These are phyloP conservation scores for Calcarius lapponicus DNA, from an alignment of 2,797 vertebrate species.

Conservation along the genomic window DNA sequence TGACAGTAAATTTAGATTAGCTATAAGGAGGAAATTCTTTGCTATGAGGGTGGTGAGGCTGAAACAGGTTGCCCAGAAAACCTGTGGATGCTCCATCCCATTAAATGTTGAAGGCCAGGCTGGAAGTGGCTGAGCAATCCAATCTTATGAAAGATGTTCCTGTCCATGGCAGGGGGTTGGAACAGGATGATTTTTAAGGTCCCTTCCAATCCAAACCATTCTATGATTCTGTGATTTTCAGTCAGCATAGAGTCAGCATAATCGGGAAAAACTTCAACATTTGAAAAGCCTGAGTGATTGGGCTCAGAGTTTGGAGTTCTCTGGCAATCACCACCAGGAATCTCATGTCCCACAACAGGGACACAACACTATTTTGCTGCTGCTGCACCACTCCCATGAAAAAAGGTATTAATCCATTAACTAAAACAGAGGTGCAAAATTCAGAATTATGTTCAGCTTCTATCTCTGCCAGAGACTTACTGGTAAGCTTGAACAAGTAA, in stretches of 20 bases:
- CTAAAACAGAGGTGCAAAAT: not conserved
- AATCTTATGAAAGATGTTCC: not conserved
- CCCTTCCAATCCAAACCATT: not conserved
- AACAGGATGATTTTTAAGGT: not conserved
- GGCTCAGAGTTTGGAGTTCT: not conserved
- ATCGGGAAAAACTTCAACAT: not conserved
- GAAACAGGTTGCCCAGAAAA: not conserved
- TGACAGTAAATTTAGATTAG: not conserved
- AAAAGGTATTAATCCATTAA: not conserved
- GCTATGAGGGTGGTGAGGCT: not conserved
- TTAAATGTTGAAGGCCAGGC: not conserved
- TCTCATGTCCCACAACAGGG: not conserved
- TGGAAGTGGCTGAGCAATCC: not conserved
- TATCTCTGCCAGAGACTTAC: not conserved
- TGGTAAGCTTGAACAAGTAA: not conserved
- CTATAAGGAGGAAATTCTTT: not conserved
- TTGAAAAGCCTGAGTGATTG: not conserved
- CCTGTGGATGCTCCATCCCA: not conserved
- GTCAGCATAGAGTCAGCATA: not conserved
- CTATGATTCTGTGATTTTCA: not conserved
- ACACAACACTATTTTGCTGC: not conserved
- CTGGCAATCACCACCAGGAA: not conserved
- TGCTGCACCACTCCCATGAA: not conserved
- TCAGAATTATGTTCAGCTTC: not conserved
- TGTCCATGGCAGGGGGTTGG: rapidly evolving